Evolutionary conservation across 2,797 vertebrate species (phyloP).

Genomic region (Girardinus metallicus): DNA sequence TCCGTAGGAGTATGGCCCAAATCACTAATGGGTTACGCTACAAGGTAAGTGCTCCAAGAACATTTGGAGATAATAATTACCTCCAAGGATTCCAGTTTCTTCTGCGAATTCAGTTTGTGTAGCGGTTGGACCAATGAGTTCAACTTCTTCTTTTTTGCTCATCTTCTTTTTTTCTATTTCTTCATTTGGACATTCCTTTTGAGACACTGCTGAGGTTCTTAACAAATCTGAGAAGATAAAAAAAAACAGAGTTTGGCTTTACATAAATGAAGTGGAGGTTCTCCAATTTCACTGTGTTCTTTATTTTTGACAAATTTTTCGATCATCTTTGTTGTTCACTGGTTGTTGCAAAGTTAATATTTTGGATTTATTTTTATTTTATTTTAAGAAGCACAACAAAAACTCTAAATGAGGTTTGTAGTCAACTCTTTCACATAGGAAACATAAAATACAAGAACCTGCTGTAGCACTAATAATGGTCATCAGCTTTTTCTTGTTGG

Average conservation of each 20-base stretch:
- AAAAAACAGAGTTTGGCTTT: background rate
- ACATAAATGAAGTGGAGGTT: background rate
- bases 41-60: background rate
- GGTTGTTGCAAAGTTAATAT: rapidly evolving
- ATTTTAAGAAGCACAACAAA: background rate
- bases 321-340: background rate
- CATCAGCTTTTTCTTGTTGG: background rate
- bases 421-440: background rate
- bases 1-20: too few species aligned
- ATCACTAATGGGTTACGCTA: background rate
- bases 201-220: background rate
- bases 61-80: constrained; percentile 25
- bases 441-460: background rate
- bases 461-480: background rate
- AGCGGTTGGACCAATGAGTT: constrained; percentile 11
- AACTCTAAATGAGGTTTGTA: background rate
- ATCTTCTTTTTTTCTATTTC: background rate
- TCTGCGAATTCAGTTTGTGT: constrained; percentile 9
- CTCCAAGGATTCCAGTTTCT: background rate
- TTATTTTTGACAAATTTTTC: rapidly evolving
- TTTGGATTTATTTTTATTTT: background rate
- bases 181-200: background rate
- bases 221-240: constrained; percentile 1
- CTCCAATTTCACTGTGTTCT: background rate
- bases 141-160: background rate